Conservation (phyloP, 2,888 invertebrate genomes). For the Sarcophaga rosellei region DNA sequence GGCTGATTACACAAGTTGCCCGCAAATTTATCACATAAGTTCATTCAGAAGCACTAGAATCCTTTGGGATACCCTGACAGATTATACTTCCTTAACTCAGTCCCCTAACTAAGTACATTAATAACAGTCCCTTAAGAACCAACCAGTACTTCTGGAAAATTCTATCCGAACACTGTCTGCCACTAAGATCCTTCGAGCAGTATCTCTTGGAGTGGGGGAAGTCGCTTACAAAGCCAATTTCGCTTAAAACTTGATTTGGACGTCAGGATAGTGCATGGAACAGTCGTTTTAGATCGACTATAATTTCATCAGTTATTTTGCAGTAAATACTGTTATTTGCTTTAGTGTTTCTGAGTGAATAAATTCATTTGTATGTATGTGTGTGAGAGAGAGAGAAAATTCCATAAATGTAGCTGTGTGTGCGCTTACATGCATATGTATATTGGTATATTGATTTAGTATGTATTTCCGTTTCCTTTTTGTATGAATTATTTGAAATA, state of each 20-base stretch:
- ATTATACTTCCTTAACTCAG: too few species aligned
- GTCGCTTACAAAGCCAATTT: too few species aligned
- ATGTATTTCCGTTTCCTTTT: conserved; percentile 66
- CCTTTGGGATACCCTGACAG: too few species aligned
- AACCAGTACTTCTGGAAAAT: too few species aligned
- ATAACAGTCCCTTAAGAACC: too few species aligned
- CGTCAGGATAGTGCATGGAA: not conserved
- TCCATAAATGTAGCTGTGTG: conserved; percentile 3
- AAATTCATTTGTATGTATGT: not conserved
- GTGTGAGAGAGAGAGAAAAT: not conserved
- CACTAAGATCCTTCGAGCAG: too few species aligned
- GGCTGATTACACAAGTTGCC: too few species aligned
- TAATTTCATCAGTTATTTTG: conserved; percentile 6
- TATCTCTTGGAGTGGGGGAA: not conserved
- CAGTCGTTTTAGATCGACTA: not conserved
- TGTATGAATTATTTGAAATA: conserved; percentile 60
- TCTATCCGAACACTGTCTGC: too few species aligned
- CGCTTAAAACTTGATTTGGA: too few species aligned
- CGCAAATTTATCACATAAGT: too few species aligned
- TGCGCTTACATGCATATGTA: not conserved
- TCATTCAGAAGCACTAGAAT: too few species aligned
- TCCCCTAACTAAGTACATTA: too few species aligned
- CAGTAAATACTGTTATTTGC: conserved; percentile 56
- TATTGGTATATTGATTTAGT: conserved; percentile 61
- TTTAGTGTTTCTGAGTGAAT: not conserved